phyloP scores from a whole-genome alignment of 2,888 invertebrate species.

The Amiota communis region DNA sequence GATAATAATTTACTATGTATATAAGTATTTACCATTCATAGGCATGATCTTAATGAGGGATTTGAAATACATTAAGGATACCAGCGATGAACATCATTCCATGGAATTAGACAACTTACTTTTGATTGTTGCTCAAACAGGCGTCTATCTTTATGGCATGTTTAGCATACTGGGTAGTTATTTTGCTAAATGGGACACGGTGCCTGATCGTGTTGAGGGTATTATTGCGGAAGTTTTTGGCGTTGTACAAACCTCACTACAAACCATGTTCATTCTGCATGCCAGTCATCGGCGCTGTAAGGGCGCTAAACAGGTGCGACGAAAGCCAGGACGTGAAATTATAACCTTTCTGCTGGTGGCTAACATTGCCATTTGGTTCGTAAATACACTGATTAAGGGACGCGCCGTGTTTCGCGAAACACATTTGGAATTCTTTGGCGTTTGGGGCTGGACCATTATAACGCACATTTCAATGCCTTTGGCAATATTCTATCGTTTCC shows the following conservation, averaged over 20 bases:
- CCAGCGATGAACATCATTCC: conserved; percentile 75
- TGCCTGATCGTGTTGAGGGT: conserved; percentile 76
- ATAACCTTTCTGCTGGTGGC: conserved; percentile 88
- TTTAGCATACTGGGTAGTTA: conserved; percentile 84
- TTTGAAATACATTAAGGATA: conserved; percentile 76
- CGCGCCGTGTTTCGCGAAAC: conserved; percentile 87
- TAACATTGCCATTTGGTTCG: conserved; percentile 89
- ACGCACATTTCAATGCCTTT: conserved; percentile 91
- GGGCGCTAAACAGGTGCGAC: conserved; percentile 80
- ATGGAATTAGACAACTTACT: conserved; percentile 83
- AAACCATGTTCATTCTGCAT: conserved; percentile 85
- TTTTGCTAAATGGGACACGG: conserved; percentile 70
- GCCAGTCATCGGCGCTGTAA: conserved; percentile 84
- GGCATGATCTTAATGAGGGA: conserved; percentile 80
- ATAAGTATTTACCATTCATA: conserved; percentile 34
- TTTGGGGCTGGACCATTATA: conserved; percentile 94
- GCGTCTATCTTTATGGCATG: conserved; percentile 90
- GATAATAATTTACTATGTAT: neutral
- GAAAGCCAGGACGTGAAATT: conserved; percentile 88
- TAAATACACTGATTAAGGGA: conserved; percentile 88
- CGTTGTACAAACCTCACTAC: conserved; percentile 84
- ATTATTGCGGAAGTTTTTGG: conserved; percentile 84
- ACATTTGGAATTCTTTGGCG: conserved; percentile 86
- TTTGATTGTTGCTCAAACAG: conserved; percentile 89
- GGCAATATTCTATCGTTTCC: conserved; percentile 91